Conservation (phyloP, 2,888 invertebrate genomes). For the Hydraecia micacea region DNA sequence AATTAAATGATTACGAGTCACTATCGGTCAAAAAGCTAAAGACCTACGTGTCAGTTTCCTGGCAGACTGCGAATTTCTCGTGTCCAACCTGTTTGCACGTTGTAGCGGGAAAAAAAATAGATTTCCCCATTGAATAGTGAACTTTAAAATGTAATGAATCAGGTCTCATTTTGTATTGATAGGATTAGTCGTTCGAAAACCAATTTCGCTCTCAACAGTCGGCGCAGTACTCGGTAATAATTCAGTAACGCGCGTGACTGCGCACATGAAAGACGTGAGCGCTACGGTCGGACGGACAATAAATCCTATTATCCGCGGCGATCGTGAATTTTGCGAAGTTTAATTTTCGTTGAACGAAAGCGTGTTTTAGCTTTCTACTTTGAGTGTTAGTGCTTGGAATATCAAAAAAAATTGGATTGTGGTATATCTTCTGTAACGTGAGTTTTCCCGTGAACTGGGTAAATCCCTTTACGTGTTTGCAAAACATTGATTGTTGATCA, state of each 20-base stretch:
- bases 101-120: slow-evolving; percentile 71
- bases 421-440: slow-evolving; percentile 70
- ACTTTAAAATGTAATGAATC: slow-evolving; percentile 69
- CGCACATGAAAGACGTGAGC: slow-evolving; percentile 77
- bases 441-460: slow-evolving; percentile 69
- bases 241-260: slow-evolving; percentile 87
- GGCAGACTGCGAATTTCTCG: slow-evolving; percentile 83
- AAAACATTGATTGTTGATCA: slow-evolving; percentile 69
- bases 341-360: slow-evolving; percentile 67
- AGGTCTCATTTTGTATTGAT: slow-evolving; percentile 74
- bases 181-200: slow-evolving; percentile 76
- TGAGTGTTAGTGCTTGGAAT: slow-evolving; percentile 66
- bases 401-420: slow-evolving; percentile 71
- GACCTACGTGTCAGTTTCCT: slow-evolving; percentile 78
- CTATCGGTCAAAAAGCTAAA: slow-evolving; percentile 79
- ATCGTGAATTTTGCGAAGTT: slow-evolving; percentile 76
- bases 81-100: slow-evolving; percentile 80
- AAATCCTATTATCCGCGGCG: slow-evolving; percentile 68
- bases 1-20: slow-evolving; percentile 65
- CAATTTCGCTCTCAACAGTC: slow-evolving; percentile 87
- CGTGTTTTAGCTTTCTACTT: slow-evolving; percentile 64
- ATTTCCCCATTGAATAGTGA: slow-evolving; percentile 69
- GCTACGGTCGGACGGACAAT: slow-evolving; percentile 65
- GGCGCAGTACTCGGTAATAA: slow-evolving; percentile 80
- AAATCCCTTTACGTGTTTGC: slow-evolving; percentile 74